A percentile compares a stretch with the other conserved stretches of the same genome.
phyloP scores from a whole-genome alignment of 2,888 invertebrate species.

The Dichetophora obliterata region DNA sequence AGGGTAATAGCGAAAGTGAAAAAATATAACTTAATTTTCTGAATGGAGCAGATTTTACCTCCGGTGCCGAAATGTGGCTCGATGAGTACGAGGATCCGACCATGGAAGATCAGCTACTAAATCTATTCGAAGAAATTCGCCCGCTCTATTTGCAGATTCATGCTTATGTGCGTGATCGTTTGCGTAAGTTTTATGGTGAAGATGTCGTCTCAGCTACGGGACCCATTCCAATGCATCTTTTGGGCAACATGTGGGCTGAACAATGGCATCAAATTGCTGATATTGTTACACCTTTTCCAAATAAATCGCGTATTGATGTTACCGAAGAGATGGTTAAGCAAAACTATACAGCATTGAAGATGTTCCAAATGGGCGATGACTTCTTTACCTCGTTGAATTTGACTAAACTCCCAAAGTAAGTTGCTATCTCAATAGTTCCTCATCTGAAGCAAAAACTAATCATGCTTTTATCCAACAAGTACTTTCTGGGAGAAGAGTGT shows the following conservation, averaged over 20 bases:
- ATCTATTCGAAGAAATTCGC: conserved; percentile 78
- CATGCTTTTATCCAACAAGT: no score
- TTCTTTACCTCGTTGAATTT: conserved; percentile 88
- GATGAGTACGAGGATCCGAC: conserved; percentile 78
- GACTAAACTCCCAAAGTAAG: conserved; percentile 79
- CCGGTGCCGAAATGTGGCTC: conserved; percentile 80
- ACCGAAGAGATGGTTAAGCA: conserved; percentile 79
- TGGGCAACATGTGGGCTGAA: conserved; percentile 84
- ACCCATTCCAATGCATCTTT: conserved; percentile 83
- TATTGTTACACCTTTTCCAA: conserved; percentile 80
- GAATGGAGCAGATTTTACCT: no score
- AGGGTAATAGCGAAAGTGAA: no score
- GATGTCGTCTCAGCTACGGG: conserved; percentile 75
- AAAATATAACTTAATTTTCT: no score
- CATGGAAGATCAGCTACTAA: conserved; percentile 78
- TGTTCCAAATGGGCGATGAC: conserved; percentile 86
- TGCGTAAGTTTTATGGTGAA: conserved; percentile 80
- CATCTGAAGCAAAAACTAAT: no score
- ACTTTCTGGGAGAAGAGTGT: conserved; percentile 92
- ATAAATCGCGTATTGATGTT: conserved; percentile 79
- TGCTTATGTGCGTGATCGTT: conserved; percentile 81
- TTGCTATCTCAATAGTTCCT: no score
- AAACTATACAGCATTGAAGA: conserved; percentile 79
- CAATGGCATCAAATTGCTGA: conserved; percentile 73
- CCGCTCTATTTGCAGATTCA: conserved; percentile 87